phyloP scores from a whole-genome alignment of 2,113 vertebrate genomes.

The Physeter macrocephalus region DNA sequence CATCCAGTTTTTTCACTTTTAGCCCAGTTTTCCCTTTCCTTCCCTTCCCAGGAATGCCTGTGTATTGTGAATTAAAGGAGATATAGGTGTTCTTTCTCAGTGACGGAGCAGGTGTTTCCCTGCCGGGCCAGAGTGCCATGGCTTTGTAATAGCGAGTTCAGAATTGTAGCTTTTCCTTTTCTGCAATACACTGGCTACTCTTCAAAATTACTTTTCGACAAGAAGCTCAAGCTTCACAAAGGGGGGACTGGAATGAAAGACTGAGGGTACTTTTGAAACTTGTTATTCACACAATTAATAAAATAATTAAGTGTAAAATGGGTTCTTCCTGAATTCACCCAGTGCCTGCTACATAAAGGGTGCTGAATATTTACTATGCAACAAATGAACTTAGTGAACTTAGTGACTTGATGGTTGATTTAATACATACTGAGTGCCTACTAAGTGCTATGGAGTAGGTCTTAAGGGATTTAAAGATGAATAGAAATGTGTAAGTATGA shows the following conservation, averaged over 20 bases:
- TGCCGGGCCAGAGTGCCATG: rapidly evolving
- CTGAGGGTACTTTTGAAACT: not conserved
- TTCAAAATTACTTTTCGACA: not conserved
- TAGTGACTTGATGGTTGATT: not conserved
- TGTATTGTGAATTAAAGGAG: not conserved
- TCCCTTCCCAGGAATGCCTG: not conserved
- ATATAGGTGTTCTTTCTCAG: not conserved
- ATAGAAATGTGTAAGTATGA: not conserved
- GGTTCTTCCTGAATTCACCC: not conserved
- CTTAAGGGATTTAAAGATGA: not conserved
- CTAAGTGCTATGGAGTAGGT: not conserved
- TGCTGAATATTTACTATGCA: not conserved
- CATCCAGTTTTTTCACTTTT: not conserved
- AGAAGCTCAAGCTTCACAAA: not conserved
- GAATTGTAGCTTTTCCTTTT: not conserved
- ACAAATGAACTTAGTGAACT: not conserved
- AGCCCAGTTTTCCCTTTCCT: too few species aligned
- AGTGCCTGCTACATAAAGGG: not conserved
- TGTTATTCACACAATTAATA: not conserved
- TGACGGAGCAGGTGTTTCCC: not conserved
- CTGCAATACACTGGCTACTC: not conserved
- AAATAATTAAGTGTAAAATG: not conserved
- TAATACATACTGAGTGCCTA: not conserved
- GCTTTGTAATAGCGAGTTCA: not conserved
- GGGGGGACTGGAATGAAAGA: not conserved